Evolutionary conservation across 2,888 invertebrate species (phyloP).

Genomic region (Priocnemis perturbator): DNA sequence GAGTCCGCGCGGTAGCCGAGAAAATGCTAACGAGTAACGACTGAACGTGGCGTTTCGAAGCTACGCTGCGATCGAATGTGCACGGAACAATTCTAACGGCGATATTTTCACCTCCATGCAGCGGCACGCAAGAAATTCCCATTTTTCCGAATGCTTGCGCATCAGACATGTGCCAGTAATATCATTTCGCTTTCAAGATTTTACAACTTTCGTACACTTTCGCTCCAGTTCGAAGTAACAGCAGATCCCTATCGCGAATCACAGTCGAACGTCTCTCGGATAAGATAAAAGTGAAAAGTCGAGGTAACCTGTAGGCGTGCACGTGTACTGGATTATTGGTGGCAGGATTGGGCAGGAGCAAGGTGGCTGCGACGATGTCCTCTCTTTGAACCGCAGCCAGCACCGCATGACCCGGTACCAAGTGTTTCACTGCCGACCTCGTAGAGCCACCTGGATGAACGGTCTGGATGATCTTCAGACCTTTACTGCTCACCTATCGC

Average conservation of each 20-base stretch:
- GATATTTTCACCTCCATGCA: no score
- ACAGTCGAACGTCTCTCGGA: no score
- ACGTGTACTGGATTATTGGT: conserved; percentile 96
- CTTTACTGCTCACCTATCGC: conserved; percentile 88
- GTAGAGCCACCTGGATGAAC: conserved; percentile 75
- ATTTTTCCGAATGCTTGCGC: background rate
- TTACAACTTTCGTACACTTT: background rate
- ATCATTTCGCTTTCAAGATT: background rate
- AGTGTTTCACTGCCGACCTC: conserved; percentile 88
- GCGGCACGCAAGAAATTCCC: no score
- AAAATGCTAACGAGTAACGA: no score
- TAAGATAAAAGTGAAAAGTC: no score
- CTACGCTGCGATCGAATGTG: no score
- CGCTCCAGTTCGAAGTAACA: background rate
- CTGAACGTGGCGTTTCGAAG: no score
- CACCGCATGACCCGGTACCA: conserved; percentile 95
- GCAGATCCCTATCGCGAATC: no score
- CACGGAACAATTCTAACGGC: no score
- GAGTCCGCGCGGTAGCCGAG: no score
- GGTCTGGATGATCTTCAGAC: conserved; percentile 94
- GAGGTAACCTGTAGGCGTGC: conserved; percentile 83
- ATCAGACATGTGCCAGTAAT: background rate
- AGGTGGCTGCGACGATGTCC: conserved; percentile 95
- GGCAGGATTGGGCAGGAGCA: conserved; percentile 94
- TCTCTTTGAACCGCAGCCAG: conserved; percentile 93